A percentile compares a stretch with the other conserved stretches of the same genome.
These are phyloP conservation scores for Melikaiella ostensackeni DNA, from an alignment of 2,888 invertebrate genomes.

Conservation along the genomic window DNA sequence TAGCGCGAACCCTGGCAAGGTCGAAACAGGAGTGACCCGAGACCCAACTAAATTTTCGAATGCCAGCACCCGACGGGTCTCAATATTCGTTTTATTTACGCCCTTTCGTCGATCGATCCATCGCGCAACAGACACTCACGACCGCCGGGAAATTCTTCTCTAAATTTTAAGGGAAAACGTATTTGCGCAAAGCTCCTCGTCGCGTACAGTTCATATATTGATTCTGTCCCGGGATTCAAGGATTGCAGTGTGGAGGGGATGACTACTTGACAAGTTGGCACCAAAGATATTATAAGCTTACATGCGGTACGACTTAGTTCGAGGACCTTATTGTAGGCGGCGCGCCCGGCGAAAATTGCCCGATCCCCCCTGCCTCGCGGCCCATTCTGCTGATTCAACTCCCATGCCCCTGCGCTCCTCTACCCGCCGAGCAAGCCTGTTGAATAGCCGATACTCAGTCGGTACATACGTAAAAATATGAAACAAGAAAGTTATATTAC, in stretches of 20 bases:
- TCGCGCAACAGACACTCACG: constrained; percentile 9
- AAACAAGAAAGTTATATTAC: too few species aligned
- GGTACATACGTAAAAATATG: too few species aligned
- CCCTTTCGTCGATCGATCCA: constrained; percentile 1
- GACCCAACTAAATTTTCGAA: neutral
- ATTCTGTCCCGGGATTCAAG: constrained; percentile 63
- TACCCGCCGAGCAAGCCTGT: too few species aligned
- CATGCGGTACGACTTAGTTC: too few species aligned
- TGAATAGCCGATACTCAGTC: too few species aligned
- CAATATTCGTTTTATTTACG: neutral
- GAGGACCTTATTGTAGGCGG: too few species aligned
- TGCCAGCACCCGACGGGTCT: neutral
- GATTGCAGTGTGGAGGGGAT: constrained; percentile 27
- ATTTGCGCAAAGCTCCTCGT: constrained; percentile 52
- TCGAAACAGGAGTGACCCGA: neutral
- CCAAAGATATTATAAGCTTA: too few species aligned
- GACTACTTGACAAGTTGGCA: constrained; percentile 12
- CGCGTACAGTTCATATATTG: constrained; percentile 71
- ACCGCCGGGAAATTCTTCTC: constrained; percentile 15
- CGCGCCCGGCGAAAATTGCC: too few species aligned
- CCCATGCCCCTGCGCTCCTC: too few species aligned
- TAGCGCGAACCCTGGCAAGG: neutral
- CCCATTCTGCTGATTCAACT: too few species aligned
- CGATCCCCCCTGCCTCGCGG: too few species aligned
- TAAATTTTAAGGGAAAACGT: constrained; percentile 53